phyloP scores from a whole-genome alignment of 2,797 vertebrate species.

The Lycodopsis pacificus region DNA sequence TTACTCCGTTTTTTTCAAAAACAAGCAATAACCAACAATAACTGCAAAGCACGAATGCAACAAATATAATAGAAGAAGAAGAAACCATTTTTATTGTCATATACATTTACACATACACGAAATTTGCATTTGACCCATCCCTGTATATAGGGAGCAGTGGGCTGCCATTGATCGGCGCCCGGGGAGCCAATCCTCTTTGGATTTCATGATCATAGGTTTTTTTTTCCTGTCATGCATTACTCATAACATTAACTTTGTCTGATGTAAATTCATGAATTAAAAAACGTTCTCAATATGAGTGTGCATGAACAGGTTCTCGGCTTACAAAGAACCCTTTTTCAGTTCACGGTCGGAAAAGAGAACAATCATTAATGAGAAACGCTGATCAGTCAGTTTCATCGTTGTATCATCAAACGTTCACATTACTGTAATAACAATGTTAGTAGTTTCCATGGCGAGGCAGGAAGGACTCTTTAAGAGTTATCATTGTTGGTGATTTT shows the following conservation, averaged over 20 bases:
- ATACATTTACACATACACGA: too few species aligned
- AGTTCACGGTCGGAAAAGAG: too few species aligned
- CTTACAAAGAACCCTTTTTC: too few species aligned
- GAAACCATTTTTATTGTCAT: too few species aligned
- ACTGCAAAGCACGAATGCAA: not conserved
- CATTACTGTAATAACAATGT: not conserved
- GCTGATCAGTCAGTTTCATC: too few species aligned
- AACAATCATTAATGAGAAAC: too few species aligned
- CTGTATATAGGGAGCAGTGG: too few species aligned
- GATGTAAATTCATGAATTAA: conserved; percentile 31
- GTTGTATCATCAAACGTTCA: not conserved
- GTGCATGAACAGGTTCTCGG: not conserved
- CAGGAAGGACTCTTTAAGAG: not conserved
- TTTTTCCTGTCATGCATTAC: conserved; percentile 17
- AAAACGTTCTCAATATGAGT: not conserved
- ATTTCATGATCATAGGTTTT: not conserved
- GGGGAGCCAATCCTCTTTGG: not conserved
- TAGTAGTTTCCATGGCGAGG: not conserved
- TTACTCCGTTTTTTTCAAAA: conserved; percentile 16
- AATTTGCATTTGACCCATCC: too few species aligned
- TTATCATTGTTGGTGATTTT: not conserved
- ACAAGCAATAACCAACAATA: conserved; percentile 9
- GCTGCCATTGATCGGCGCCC: too few species aligned
- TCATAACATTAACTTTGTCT: conserved; percentile 11
- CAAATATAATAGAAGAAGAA: not conserved